Evolutionary conservation across 2,113 vertebrate genomes (phyloP), one percentile per base, ranked within the genome.

Genomic region (Neolamprologus sp.): DNA sequence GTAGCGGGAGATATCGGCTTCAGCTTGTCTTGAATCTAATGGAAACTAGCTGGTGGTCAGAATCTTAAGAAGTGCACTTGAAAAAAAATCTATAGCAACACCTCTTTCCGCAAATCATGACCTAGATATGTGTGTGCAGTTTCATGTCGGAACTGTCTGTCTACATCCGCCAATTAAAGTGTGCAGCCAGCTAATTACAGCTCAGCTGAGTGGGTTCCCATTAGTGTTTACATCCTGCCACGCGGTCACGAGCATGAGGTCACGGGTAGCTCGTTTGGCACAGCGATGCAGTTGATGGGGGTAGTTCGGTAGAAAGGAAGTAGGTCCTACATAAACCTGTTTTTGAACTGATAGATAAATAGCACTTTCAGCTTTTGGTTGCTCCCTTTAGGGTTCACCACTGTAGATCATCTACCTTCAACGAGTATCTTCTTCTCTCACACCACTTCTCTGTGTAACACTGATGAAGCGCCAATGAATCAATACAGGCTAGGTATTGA

Each of bases 381-480:
- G 21, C 37, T 26, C 7, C 13, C 13, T 17, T 45, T 45, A 26
- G 65, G 21, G 5, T 13, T 26, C 40, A 11, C 5, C 37, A 73
- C 37, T 26, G 37, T 26, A 23, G 63, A 68, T 40, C 37, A 5
- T 17, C 21, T 17, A 21, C 12, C 8, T 73, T 23, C 35, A 71
- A 6, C 63, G 0, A 1, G 21, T 21, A 73, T 45, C 65, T 23
- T 65, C 6, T 2, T 26, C 37, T 73, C 0, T 45, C 13, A 7
- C 40, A 73, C 68, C 21, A 47, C 21, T 3, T 26, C 21, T 47
- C 23, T 73, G 11, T 40, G 37, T 12, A 33, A 33, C 33, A 33
- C 33, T 33, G 33, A 33, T 33, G 33, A 33, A 33, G 33, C 7
- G 7, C 33, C 33, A 33, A 33, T 33, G 33, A 33, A 33, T 33